A percentile compares a stretch with the other conserved stretches of the same genome.
Conservation (phyloP, 2,888 invertebrate genomes). For the Thymelicus acteon region DNA sequence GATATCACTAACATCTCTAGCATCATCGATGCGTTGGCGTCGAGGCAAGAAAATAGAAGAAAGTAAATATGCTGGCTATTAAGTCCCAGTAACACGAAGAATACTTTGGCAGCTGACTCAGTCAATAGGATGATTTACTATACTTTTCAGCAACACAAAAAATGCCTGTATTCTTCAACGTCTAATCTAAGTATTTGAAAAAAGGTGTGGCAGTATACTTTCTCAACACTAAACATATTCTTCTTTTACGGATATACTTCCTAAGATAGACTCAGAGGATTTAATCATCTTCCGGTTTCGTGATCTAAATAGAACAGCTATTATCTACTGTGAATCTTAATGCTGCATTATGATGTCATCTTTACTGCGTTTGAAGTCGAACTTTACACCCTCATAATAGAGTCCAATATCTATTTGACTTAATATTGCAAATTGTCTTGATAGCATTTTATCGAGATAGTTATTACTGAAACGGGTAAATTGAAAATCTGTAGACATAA, state of each 20-base stretch:
- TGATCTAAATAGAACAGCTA: conserved; percentile 17
- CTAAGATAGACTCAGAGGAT: neutral
- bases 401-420: neutral
- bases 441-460: conserved; percentile 14
- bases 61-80: too few relatives aligned
- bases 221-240: too few relatives aligned
- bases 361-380: conserved; percentile 5
- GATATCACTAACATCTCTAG: too few relatives aligned
- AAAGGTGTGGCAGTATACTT: too few relatives aligned
- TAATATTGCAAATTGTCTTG: conserved; percentile 17
- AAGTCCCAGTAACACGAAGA: too few relatives aligned
- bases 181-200: too few relatives aligned
- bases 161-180: too few relatives aligned
- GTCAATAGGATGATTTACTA: too few relatives aligned
- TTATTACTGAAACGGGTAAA: neutral
- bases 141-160: too few relatives aligned
- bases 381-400: neutral
- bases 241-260: neutral
- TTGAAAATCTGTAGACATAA: neutral
- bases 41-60: too few relatives aligned
- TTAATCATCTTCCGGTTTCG: conserved; percentile 1
- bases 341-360: conserved; percentile 28
- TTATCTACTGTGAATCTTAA: conserved; percentile 16
- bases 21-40: too few relatives aligned
- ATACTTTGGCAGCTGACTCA: too few relatives aligned